Evolutionary conservation across 2,113 vertebrate species (phyloP).

Genomic region (Apteryx owenii): DNA sequence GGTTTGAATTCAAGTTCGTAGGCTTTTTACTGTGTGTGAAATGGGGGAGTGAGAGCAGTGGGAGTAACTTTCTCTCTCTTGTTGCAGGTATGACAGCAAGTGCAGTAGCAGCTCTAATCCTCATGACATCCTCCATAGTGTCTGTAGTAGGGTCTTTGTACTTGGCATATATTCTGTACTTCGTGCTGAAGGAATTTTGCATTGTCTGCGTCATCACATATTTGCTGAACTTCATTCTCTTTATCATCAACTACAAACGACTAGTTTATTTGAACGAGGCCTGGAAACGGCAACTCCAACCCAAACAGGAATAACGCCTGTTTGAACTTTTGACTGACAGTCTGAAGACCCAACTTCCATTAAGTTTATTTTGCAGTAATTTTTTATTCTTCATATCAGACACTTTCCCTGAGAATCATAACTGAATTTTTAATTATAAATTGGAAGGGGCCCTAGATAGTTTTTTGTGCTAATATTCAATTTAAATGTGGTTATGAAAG

Average conservation of each 20-base stretch:
- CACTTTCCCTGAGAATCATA: conserved; percentile 74
- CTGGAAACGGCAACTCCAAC: conserved; percentile 96
- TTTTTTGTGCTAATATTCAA: conserved; percentile 76
- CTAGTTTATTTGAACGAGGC: conserved; percentile 99
- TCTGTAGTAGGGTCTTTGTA: conserved; percentile 95
- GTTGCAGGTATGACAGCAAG: conserved; percentile 95
- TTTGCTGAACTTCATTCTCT: conserved; percentile 97
- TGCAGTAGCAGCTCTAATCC: conserved; percentile 94
- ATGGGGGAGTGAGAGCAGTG: background rate
- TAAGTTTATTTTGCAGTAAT: conserved; percentile 94
- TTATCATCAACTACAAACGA: conserved; percentile 99
- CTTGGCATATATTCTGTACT: conserved; percentile 98
- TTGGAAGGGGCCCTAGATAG: conserved; percentile 75
- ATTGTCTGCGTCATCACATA: conserved; percentile 95
- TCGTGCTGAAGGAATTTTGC: conserved; percentile 99
- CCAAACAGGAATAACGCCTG: conserved; percentile 91
- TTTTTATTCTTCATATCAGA: conserved; percentile 80
- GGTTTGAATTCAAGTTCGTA: background rate
- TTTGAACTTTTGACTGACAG: conserved; percentile 85
- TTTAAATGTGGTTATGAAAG: conserved; percentile 69
- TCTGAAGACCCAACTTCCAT: conserved; percentile 93
- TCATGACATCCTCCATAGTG: conserved; percentile 97
- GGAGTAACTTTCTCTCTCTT: conserved; percentile 67
- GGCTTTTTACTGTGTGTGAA: background rate
- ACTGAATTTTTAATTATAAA: conserved; percentile 76